These are phyloP conservation scores for Pseudotriccus pelzelni DNA, from an alignment of 2,797 vertebrate species.

Conservation along the genomic window DNA sequence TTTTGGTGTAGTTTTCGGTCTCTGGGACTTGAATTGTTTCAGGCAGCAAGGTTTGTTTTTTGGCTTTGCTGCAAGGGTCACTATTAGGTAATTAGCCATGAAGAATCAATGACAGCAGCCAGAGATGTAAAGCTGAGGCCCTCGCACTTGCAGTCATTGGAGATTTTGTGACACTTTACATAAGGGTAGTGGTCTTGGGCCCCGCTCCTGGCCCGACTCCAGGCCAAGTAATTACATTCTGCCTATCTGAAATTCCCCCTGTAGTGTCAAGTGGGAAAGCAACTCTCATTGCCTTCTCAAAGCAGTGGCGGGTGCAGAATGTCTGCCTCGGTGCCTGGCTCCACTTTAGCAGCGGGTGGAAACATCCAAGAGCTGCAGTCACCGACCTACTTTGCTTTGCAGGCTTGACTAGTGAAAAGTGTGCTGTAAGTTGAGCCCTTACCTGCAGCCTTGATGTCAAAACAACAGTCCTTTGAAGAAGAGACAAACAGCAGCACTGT, in stretches of 20 bases:
- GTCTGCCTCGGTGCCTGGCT: neutral
- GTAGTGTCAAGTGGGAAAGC: slow-evolving; percentile 17
- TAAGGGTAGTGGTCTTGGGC: slow-evolving; percentile 42
- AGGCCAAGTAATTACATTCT: slow-evolving; percentile 67
- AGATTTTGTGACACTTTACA: slow-evolving; percentile 50
- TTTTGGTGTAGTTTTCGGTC: neutral
- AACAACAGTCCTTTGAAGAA: neutral
- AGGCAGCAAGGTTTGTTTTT: neutral
- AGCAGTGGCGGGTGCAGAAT: neutral
- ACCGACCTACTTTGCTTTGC: neutral
- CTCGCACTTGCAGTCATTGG: slow-evolving; percentile 6
- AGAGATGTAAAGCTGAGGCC: slow-evolving; percentile 1
- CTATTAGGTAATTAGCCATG: slow-evolving; percentile 57
- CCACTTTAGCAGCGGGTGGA: neutral
- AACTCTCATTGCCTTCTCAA: slow-evolving; percentile 10
- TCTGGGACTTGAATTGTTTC: neutral
- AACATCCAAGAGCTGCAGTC: neutral
- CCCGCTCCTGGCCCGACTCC: slow-evolving; percentile 23
- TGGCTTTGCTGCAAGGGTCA: slow-evolving; percentile 24
- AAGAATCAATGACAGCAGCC: slow-evolving; percentile 41
- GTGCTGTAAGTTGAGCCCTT: neutral
- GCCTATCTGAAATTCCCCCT: slow-evolving; percentile 53
- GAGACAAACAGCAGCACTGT: neutral
- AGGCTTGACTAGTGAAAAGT: neutral
- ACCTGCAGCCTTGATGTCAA: neutral